Base-by-base conservation (phyloP, 1,140 invertebrate species). In the Drosophila pruinosa region DNA sequence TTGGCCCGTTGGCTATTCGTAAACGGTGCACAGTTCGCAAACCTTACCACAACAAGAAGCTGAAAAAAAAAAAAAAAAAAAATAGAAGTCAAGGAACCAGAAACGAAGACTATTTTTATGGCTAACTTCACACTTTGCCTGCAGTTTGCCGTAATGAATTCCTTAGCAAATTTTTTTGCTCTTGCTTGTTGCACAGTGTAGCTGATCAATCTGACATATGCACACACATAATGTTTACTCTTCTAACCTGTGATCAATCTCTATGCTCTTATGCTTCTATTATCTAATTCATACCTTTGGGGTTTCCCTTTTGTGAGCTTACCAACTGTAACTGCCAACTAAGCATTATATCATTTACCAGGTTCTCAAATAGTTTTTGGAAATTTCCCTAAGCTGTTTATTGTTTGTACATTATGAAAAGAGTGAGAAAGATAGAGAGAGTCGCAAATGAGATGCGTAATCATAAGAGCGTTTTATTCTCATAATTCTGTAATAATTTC, bases 121-220 rank as follows among this genome's bases (percentile, higher is more conserved):
- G 45, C 22, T 48, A 48, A 48, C 22, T 48, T 48, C 45, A 48
- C 45, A 48, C 45, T 48, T 48, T 48, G 45, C 24, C 45, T 48
- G 45, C 14, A 26, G 45, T 28, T 48, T 10, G 22, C 45, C 22
- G 28, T 48, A 48, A 48, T 48, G 45, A 24, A 48, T 48, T 48
- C 45, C 41, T 62, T 24, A 38, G 50, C 58, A 54, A 45, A 43
- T 71, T 63, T 47, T 34, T 8, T 28, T 28, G 26, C 5, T n/a
- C n/a, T 28, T 28, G 26, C 26, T 39, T 39, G 38, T 39, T 12
- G 38, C 15, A 31, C 10, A 31, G 10, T 17, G 41, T 22, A 45
- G 19, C 41, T 45, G 43, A 45, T 45, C n/a, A 21, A 45, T 45
- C 43, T 45, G 10, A 10, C 21, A 12, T 21, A 22, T n/a, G n/a